phyloP scores from a whole-genome alignment of 2,113 vertebrate species.

The Calyptommatus sinebrachiatus region DNA sequence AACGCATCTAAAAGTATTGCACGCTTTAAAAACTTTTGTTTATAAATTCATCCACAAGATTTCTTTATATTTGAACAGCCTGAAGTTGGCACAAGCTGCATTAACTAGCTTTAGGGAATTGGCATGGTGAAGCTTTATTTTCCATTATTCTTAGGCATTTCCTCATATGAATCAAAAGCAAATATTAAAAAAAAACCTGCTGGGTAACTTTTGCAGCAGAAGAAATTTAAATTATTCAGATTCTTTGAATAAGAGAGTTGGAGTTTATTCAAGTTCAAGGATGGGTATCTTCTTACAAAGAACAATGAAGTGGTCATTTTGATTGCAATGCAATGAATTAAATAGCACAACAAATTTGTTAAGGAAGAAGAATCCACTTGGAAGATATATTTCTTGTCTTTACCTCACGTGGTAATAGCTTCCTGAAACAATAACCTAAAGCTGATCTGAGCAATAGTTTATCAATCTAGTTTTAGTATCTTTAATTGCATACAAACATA shows the following conservation, averaged over 20 bases:
- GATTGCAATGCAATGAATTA: neutral
- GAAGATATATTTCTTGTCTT: neutral
- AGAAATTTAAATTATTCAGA: neutral
- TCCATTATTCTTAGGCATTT: neutral
- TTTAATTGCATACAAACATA: neutral
- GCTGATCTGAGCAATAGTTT: too few relatives aligned
- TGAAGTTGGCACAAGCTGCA: neutral
- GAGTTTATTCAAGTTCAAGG: neutral
- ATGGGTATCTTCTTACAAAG: neutral
- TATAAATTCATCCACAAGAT: neutral
- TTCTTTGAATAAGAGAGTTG: neutral
- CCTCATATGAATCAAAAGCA: neutral
- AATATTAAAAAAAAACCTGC: neutral
- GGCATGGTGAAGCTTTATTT: neutral
- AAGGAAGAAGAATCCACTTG: neutral
- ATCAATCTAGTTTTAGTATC: neutral
- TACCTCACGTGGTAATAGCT: too few relatives aligned
- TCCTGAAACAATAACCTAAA: too few relatives aligned
- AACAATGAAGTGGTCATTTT: neutral
- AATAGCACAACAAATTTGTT: neutral
- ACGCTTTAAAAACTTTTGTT: neutral
- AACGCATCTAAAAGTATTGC: neutral
- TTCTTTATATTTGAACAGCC: neutral
- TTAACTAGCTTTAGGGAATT: neutral
- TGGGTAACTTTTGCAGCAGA: too few relatives aligned